Conservation (phyloP, 1,140 invertebrate species). For the Eufriesea mexicana region DNA sequence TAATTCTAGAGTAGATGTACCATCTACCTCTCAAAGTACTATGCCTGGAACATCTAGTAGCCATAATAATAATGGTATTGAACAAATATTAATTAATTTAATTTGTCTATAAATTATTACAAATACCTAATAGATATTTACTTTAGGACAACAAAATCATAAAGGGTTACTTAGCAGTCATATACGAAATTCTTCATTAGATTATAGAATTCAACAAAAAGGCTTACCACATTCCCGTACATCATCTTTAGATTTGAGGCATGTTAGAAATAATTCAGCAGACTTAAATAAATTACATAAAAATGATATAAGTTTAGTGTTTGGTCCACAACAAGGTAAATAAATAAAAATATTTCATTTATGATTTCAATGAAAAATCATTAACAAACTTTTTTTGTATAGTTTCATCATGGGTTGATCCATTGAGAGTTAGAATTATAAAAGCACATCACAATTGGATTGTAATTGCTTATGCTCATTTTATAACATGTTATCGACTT, state of each 20-base stretch:
- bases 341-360: slow-evolving; percentile 1
- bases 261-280: slow-evolving; percentile 89
- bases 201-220: slow-evolving; percentile 85
- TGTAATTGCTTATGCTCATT: slow-evolving; percentile 97
- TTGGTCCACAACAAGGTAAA: slow-evolving; percentile 85
- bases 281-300: slow-evolving; percentile 89
- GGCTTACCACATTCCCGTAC: slow-evolving; percentile 88
- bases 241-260: slow-evolving; percentile 91
- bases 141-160: slow-evolving; percentile 70
- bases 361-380: background rate
- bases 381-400: slow-evolving; percentile 35
- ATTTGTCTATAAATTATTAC: background rate
- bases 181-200: slow-evolving; percentile 91
- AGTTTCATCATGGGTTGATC: slow-evolving; percentile 90
- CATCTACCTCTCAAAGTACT: slow-evolving; percentile 68
- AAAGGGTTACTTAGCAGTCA: slow-evolving; percentile 80
- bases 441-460: slow-evolving; percentile 99
- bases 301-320: slow-evolving; percentile 88
- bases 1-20: slow-evolving; percentile 65
- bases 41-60: slow-evolving; percentile 60
- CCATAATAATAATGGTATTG: slow-evolving; percentile 11
- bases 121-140: slow-evolving; percentile 10
- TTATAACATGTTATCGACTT: slow-evolving; percentile 96
- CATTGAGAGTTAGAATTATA: slow-evolving; percentile 94
- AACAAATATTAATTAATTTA: background rate